Base-by-base conservation (phyloP, 2,888 invertebrate species). In the Crematogaster levior region DNA sequence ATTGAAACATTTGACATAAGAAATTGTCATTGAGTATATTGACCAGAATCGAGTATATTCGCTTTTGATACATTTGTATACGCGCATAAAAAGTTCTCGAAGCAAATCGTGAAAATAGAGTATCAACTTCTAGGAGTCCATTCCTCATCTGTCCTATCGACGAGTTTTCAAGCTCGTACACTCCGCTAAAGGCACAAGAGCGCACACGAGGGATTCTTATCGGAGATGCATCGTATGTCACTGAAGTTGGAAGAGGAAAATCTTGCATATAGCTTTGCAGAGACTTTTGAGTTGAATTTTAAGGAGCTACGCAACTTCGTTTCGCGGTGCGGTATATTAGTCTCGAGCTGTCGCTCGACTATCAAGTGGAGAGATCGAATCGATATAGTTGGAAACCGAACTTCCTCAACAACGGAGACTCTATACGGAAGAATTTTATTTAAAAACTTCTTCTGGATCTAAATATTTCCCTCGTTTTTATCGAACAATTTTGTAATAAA, bases 201-300 rank as follows among this genome's bases (percentile, higher is more conserved):
- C 65, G 40, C 48, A 56, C 34, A 46, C 24, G 7, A 30, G 2
- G 53, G 21, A 56, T 68, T 70, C 70, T 68, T 77, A 77, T 77
- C 75, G 75, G 30, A 51, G 75, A 68, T 77, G 77, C 70, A 77
- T 80, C 80, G 58, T 48, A 60, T 80, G 73, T 70, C 80, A 60
- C 48, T 60, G 60, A 80, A 80, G 60, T 80, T 58, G 27, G 24
- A 24, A 27, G 30, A 24, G n/a, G n/a, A 66, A 66, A 77, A 77
- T 66, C 68, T 77, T 65, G 68, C 77, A 21, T 30, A 68, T 56
- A 43, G 53, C 68, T 77, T 56, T 68, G 21, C 68, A n/a, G 40
- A 53, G 77, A 77, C 77, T 77, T 77, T 68, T 56, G 68, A 66
- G 77, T 77, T 77, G 77, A 77, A 77, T 77, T 77, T 77, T 77